These are phyloP conservation scores for Oeneis ivallda DNA, from an alignment of 2,888 invertebrate genomes.

Conservation along the genomic window DNA sequence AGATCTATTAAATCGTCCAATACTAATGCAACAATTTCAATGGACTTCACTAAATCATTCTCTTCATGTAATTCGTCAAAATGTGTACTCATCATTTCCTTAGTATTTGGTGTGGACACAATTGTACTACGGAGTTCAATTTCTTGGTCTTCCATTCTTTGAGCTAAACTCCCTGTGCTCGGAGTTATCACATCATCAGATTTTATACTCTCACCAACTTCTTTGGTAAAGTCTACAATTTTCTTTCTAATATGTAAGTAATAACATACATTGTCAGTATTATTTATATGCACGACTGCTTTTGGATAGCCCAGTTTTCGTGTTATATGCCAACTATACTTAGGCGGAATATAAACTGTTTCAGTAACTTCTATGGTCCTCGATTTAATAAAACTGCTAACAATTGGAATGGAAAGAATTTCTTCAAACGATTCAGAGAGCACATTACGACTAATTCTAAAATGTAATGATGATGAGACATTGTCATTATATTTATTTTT, in stretches of 20 bases:
- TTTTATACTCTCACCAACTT: slow-evolving; percentile 37
- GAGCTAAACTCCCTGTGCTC: slow-evolving; percentile 48
- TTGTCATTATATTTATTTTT: slow-evolving; percentile 45
- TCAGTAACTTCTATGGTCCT: slow-evolving; percentile 49
- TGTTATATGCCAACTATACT: slow-evolving; percentile 63
- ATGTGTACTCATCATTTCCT: slow-evolving; percentile 18
- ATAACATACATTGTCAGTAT: slow-evolving; percentile 51
- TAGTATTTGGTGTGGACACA: slow-evolving; percentile 31
- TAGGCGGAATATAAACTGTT: slow-evolving; percentile 53
- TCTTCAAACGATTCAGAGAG: slow-evolving; percentile 44
- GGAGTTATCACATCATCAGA: slow-evolving; percentile 47
- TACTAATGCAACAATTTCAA: slow-evolving; percentile 46
- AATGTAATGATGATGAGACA: slow-evolving; percentile 49
- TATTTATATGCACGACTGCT: slow-evolving; percentile 48
- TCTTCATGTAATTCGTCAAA: slow-evolving; percentile 25
- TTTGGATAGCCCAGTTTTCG: slow-evolving; percentile 50
- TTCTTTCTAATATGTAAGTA: slow-evolving; percentile 56
- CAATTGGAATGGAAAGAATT: slow-evolving; percentile 57
- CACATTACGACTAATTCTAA: slow-evolving; percentile 55
- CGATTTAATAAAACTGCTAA: slow-evolving; percentile 43
- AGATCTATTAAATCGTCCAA: slow-evolving; percentile 50
- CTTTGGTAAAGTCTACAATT: slow-evolving; percentile 43
- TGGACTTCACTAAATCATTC: slow-evolving; percentile 38
- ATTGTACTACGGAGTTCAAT: slow-evolving; percentile 42
- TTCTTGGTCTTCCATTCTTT: slow-evolving; percentile 46